Evolutionary conservation across 2,113 vertebrate genomes (phyloP), one percentile per base, ranked within the genome.

Genomic region (Capreolus pygargus): DNA sequence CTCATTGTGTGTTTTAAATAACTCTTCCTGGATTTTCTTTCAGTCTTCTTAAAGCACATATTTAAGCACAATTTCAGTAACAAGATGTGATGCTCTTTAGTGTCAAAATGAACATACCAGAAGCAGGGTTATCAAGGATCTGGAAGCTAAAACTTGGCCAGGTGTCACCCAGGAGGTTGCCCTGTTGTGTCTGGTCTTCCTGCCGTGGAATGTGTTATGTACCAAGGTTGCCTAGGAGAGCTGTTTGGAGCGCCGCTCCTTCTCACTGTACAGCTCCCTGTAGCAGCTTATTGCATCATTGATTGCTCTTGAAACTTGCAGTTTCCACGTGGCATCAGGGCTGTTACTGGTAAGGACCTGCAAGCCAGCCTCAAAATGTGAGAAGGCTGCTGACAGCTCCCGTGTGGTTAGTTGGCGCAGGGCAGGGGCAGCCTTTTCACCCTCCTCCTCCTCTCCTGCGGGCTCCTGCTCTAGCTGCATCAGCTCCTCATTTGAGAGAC

Each of bases 401-500:
- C 52, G 43, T 67, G 86, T 52, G 52, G 60, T 89, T 5, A 95
- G 57, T 1, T 79, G 92, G 2, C 6, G 57, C 2, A 92, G 74
- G 12, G 54, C 2, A 14, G 43, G 58, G 0, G 84, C 30, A 7
- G n/a, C 21, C 5, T 74, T 76, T 39, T 61, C 74, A 12, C 33
- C 19, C 33, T 70, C 2, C 50, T 33, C 55, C 33, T 55, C 76
- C 50, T 95, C 64, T n/a, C 30, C 79, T 45, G 28, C 30, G 0
- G 58, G 23, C 54, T 94, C 47, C 89, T 43, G 54, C 19, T 76
- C 85, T 33, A 86, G 85, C 55, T 92, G 86, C 86, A 87, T 76
- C 78, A 94, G 82, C 39, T 96, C 57, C 74, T 94, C 74, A 23
- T 97, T 95, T 0, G 95, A 95, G 30, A 97, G 64, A 2, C 64